Percentiles rank a stretch among this genome's conserved stretches.
Evolutionary conservation across 37 sponge, comb jelly and placozoan genomes (phyloP).

Genomic region (Bolinopsis microptera): DNA sequence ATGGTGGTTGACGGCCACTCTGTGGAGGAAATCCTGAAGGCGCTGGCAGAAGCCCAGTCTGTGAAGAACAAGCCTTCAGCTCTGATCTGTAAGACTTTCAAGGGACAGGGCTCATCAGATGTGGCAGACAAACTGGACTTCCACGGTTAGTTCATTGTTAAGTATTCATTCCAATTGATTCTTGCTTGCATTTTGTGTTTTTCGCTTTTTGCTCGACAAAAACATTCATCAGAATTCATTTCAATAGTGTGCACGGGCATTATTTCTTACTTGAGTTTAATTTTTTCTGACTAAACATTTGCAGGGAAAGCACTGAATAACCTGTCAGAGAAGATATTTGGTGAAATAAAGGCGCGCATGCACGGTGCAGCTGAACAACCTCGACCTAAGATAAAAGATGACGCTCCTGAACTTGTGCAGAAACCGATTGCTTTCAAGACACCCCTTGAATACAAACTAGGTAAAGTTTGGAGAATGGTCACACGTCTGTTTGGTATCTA

Average conservation of each 20-base stretch:
- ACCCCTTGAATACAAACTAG: slow-evolving; percentile 88
- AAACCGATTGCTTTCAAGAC: slow-evolving; percentile 71
- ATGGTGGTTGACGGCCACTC: slow-evolving; percentile 94
- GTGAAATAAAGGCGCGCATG: slow-evolving; percentile 73
- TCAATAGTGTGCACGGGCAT: neutral
- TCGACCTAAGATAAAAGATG: slow-evolving; percentile 73
- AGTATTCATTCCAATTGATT: too few relatives aligned
- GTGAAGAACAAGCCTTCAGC: slow-evolving; percentile 86
- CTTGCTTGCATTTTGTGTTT: too few relatives aligned
- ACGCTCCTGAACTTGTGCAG: slow-evolving; percentile 75
- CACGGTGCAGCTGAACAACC: slow-evolving; percentile 72
- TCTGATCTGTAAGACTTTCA: slow-evolving; percentile 87
- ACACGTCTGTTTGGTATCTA: too few relatives aligned
- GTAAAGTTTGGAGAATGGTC: too few relatives aligned
- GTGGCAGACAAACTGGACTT: slow-evolving; percentile 67
- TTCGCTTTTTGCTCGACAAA: too few relatives aligned
- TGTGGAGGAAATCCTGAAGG: slow-evolving; percentile 74
- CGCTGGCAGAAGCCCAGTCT: slow-evolving; percentile 76
- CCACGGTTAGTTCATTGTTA: slow-evolving; percentile 55
- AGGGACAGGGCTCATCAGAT: slow-evolving; percentile 73
- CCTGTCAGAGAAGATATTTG: slow-evolving; percentile 71
- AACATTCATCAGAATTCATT: too few relatives aligned
- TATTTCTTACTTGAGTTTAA: neutral
- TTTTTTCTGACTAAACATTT: neutral
- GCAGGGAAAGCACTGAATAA: slow-evolving; percentile 72